phyloP scores from a whole-genome alignment of 2,797 vertebrate genomes.

The Cercopithecus hamlyni region DNA sequence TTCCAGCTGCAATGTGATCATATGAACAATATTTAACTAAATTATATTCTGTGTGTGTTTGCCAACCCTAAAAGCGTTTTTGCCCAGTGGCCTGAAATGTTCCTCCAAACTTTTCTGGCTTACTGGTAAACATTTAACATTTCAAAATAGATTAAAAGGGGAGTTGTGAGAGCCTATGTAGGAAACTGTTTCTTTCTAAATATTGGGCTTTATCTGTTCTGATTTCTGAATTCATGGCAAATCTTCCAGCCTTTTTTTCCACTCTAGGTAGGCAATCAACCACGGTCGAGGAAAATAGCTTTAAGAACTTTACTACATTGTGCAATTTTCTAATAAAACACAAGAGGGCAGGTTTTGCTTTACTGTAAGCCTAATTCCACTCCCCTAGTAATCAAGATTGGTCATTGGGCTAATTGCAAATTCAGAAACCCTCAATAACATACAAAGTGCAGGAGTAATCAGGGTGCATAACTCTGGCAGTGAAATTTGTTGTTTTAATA shows the following conservation, averaged over 20 bases:
- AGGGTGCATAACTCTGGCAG: neutral
- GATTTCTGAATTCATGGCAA: neutral
- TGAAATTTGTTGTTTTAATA: slow-evolving; percentile 36
- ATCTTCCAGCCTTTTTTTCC: neutral
- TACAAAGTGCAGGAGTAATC: neutral
- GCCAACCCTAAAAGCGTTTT: neutral
- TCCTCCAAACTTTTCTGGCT: neutral
- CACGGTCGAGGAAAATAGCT: neutral
- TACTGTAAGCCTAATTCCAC: neutral
- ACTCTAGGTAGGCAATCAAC: neutral
- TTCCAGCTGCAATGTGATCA: neutral
- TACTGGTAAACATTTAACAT: neutral
- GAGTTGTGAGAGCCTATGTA: neutral
- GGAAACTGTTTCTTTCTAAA: slow-evolving; percentile 14
- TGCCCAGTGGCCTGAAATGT: neutral
- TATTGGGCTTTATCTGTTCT: neutral
- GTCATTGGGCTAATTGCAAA: neutral
- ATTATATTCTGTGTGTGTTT: neutral
- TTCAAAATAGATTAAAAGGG: slow-evolving; percentile 31
- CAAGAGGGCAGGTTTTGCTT: slow-evolving; percentile 83
- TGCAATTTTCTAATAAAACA: slow-evolving; percentile 76
- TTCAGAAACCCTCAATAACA: slow-evolving; percentile 22
- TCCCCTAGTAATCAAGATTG: neutral
- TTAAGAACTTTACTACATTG: neutral
- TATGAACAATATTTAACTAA: slow-evolving; percentile 25